Evolutionary conservation across 1,140 invertebrate species (phyloP).

Genomic region (Brachionus sp.): DNA sequence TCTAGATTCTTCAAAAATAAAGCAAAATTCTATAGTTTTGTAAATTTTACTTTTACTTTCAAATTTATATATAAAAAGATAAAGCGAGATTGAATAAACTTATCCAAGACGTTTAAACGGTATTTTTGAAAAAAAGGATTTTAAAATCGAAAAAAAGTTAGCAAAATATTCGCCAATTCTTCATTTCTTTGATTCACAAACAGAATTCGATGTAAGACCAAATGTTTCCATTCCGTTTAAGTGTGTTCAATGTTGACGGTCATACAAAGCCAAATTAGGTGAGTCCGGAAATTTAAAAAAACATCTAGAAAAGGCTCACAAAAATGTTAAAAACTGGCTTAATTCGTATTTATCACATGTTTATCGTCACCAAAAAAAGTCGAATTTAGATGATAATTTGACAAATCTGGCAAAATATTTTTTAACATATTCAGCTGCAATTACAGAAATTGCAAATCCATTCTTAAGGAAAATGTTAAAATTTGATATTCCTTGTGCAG

Average conservation of each 20-base stretch:
- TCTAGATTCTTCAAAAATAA: too few species aligned
- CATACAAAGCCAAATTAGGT: not conserved
- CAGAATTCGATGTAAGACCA: not conserved
- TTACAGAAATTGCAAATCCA: not conserved
- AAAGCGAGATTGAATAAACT: too few species aligned
- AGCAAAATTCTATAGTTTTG: too few species aligned
- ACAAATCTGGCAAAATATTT: not conserved
- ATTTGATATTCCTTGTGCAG: not conserved
- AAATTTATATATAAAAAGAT: too few species aligned
- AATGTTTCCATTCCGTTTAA: not conserved
- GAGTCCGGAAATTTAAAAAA: not conserved
- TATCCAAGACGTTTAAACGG: too few species aligned
- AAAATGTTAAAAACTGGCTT: not conserved
- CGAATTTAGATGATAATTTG: conserved; percentile 2
- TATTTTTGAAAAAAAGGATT: not conserved
- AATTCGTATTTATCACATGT: not conserved
- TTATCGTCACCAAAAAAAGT: not conserved
- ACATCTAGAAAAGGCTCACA: not conserved
- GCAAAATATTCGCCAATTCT: not conserved
- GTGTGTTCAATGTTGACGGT: not conserved
- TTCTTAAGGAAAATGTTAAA: not conserved
- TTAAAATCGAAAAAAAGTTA: not conserved
- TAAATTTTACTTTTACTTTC: too few species aligned
- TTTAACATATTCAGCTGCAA: not conserved
- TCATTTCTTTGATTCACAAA: not conserved